Conservation (phyloP, 2,113 vertebrate genomes). For the Epinephelus lanceolatus region DNA sequence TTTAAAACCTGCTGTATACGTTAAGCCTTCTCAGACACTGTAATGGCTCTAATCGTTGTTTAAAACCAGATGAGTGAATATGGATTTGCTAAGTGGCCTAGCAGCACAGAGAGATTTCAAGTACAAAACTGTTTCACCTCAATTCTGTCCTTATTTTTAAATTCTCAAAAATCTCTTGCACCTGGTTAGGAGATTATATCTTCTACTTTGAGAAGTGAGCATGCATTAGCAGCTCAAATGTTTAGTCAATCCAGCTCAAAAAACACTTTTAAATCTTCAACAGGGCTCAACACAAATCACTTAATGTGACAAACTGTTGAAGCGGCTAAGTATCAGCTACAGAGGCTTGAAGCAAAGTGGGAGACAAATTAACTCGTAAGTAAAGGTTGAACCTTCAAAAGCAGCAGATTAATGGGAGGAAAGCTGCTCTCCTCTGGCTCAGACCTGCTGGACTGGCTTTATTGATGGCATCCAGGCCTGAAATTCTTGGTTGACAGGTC, state of each 20-base stretch:
- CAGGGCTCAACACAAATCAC: constrained; percentile 16
- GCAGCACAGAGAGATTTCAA: not conserved
- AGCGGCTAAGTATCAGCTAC: not conserved
- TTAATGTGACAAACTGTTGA: constrained; percentile 1
- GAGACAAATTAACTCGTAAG: not conserved
- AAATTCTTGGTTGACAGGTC: constrained; percentile 33
- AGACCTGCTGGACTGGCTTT: constrained; percentile 15
- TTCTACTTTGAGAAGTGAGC: not conserved
- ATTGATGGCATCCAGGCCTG: constrained; percentile 41
- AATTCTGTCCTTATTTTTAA: constrained; percentile 12
- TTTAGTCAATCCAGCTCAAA: not conserved
- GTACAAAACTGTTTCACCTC: not conserved
- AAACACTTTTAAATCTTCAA: not conserved
- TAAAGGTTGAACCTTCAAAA: constrained; percentile 36
- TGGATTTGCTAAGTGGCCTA: not conserved
- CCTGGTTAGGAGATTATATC: not conserved
- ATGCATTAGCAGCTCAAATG: constrained; percentile 3
- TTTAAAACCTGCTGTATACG: constrained; percentile 47
- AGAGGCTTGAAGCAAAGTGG: not conserved
- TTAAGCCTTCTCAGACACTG: constrained; percentile 11
- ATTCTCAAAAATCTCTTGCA: not conserved
- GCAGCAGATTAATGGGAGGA: constrained; percentile 16
- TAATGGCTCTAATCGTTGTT: constrained; percentile 3
- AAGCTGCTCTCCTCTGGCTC: constrained; percentile 7
- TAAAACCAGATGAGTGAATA: constrained; percentile 33